Base-by-base conservation (phyloP, 2,797 vertebrate species). In the Sebastiscus tertius region DNA sequence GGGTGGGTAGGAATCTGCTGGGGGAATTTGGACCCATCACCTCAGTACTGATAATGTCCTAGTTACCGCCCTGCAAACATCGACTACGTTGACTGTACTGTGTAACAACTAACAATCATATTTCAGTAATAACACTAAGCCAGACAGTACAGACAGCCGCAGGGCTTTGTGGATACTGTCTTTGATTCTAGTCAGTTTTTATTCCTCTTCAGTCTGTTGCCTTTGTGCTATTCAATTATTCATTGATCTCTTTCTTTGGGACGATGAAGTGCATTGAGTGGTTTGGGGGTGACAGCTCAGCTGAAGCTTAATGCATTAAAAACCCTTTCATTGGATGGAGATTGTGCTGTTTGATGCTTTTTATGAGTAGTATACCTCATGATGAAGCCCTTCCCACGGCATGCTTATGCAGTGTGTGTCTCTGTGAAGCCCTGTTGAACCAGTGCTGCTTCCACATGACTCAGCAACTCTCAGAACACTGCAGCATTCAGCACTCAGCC, bases 381-480 rank as follows among this genome's bases (percentile, higher is more conserved):
- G 24, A 78, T 75, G 14, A 71, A 73, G 73, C 64, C 29, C 54
- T 76, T 79, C 27, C 55, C 39, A 68, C 59, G 49, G 20, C 66
- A 31, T 60, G 70, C 46, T 58, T n/a, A 58, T 42, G 39, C 56
- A 68, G 62, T n/a, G 27, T 52, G 8, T 60, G n/a, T 75, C 36
- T 79, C n/a, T 61, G 64, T n/a, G 39, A 76, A 58, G 60, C 65
- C 59, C 55, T 6, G 34, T 42, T 29, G 56, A 87, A 69, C 22
- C 24, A 26, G 26, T 22, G 36, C 63, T 67, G 36, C 71, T 79
- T 49, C 6, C 49, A 26, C 56, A 68, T 92, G 91, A 93, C 77
- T 93, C 92, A 92, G 91, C 93, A 89, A 85, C 65, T 85, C 42
- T 91, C 79, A 67, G 56, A 61, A 63, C 67, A 88, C 86, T 89